These are phyloP conservation scores for Nasua narica DNA, from an alignment of 2,797 vertebrate genomes.

Conservation along the genomic window DNA sequence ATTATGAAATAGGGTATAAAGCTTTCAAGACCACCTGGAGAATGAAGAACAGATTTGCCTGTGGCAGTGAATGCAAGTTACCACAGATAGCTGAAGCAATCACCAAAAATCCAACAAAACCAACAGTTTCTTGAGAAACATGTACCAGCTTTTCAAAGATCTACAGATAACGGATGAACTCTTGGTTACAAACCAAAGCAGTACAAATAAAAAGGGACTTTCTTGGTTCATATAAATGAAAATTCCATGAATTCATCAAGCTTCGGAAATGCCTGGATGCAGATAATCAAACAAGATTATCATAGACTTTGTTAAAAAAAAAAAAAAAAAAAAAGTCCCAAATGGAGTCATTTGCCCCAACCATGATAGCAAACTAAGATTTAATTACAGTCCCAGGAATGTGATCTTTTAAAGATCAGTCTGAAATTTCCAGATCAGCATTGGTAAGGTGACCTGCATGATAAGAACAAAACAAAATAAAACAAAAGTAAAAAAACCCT, in stretches of 20 bases:
- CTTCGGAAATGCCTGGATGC: background rate
- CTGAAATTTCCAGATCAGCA: background rate
- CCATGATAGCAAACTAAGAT: background rate
- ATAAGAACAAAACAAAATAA: background rate
- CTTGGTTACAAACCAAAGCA: constrained; percentile 14
- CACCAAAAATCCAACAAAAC: background rate
- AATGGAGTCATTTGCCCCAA: background rate
- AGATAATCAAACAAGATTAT: background rate
- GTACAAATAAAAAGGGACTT: background rate
- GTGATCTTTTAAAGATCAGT: background rate
- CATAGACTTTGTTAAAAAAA: background rate
- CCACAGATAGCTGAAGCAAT: background rate
- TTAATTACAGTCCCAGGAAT: background rate
- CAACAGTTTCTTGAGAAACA: background rate
- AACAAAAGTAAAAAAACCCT: background rate
- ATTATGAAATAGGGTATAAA: background rate
- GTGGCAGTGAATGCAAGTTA: background rate
- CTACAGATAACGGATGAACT: background rate
- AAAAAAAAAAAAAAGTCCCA: background rate
- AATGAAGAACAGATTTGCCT: constrained; percentile 14
- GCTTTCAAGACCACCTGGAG: background rate
- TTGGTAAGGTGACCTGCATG: background rate
- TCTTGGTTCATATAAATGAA: background rate
- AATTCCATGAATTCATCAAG: background rate
- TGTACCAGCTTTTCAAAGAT: background rate